These are phyloP conservation scores for Nautilus pompilius DNA, from an alignment of 1,140 invertebrate genomes.

Conservation along the genomic window DNA sequence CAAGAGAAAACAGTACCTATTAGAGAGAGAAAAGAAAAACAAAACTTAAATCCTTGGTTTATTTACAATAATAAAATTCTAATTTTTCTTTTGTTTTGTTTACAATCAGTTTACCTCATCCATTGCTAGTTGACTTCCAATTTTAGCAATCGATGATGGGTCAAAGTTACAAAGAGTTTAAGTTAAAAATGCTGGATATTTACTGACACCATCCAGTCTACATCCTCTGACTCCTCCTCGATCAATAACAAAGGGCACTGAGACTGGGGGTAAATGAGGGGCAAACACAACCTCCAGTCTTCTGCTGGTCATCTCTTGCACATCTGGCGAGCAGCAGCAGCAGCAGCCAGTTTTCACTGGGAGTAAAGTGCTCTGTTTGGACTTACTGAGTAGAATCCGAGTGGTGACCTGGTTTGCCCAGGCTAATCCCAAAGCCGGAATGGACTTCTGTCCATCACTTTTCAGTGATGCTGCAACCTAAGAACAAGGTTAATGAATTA, in stretches of 20 bases:
- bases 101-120: too few relatives aligned
- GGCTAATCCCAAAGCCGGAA: slow-evolving; percentile 58
- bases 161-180: too few relatives aligned
- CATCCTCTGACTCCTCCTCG: slow-evolving; percentile 39
- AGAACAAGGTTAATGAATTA: slow-evolving; percentile 3
- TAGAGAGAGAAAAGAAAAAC: too few relatives aligned
- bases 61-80: too few relatives aligned
- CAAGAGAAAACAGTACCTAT: too few relatives aligned
- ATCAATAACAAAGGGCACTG: slow-evolving; percentile 45
- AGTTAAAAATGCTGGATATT: too few relatives aligned
- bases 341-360: slow-evolving; percentile 9
- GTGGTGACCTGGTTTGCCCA: slow-evolving; percentile 71
- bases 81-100: too few relatives aligned
- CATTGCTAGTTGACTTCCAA: too few relatives aligned
- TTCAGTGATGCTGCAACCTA: slow-evolving; percentile 30
- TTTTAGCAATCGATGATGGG: too few relatives aligned
- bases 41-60: too few relatives aligned
- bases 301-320: slow-evolving; percentile 29
- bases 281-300: slow-evolving; percentile 53
- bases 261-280: slow-evolving; percentile 49
- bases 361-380: slow-evolving; percentile 11
- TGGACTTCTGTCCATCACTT: slow-evolving; percentile 8
- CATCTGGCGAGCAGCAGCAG: slow-evolving; percentile 7
- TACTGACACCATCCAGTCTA: too few relatives aligned
- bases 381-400: slow-evolving; percentile 60